Evolutionary conservation across 2,888 invertebrate genomes (phyloP).

Genomic region (Leucophora obtusa): DNA sequence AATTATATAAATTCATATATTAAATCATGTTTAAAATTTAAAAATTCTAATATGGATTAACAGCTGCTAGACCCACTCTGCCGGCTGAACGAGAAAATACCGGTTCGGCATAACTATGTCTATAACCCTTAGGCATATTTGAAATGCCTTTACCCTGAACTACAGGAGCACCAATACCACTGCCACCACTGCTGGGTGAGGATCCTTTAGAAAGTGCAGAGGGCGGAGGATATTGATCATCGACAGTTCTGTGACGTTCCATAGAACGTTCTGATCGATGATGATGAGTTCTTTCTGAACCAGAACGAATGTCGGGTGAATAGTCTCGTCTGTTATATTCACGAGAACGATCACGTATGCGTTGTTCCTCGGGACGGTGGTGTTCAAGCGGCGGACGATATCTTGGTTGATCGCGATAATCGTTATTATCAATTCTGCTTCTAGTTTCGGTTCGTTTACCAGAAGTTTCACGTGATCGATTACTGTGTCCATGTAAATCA

Average conservation of each 20-base stretch:
- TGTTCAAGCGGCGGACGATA: slow-evolving; percentile 48
- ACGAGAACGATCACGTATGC: slow-evolving; percentile 60
- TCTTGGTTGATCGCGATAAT: slow-evolving; percentile 53
- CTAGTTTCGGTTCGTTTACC: slow-evolving; percentile 59
- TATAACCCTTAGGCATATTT: slow-evolving; percentile 77
- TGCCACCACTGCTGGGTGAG: slow-evolving; percentile 67
- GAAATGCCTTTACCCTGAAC: slow-evolving; percentile 73
- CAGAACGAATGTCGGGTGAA: slow-evolving; percentile 63
- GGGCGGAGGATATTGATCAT: slow-evolving; percentile 68
- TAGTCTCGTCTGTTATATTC: slow-evolving; percentile 65
- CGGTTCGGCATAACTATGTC: slow-evolving; percentile 78
- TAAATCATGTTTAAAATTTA: slow-evolving; percentile 12
- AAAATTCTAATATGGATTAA: slow-evolving; percentile 75
- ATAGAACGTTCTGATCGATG: slow-evolving; percentile 57
- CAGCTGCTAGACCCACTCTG: slow-evolving; percentile 78
- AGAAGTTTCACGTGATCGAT: slow-evolving; percentile 53
- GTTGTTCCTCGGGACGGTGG: slow-evolving; percentile 46
- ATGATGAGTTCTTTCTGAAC: slow-evolving; percentile 45
- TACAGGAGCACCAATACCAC: slow-evolving; percentile 62
- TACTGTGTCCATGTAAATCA: slow-evolving; percentile 48
- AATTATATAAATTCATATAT: slow-evolving; percentile 28
- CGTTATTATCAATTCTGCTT: slow-evolving; percentile 57
- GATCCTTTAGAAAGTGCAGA: slow-evolving; percentile 66
- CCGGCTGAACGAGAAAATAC: slow-evolving; percentile 76
- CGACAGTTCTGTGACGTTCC: slow-evolving; percentile 62